phyloP scores from a whole-genome alignment of 1,140 invertebrate species.

The Mamestra configurata region DNA sequence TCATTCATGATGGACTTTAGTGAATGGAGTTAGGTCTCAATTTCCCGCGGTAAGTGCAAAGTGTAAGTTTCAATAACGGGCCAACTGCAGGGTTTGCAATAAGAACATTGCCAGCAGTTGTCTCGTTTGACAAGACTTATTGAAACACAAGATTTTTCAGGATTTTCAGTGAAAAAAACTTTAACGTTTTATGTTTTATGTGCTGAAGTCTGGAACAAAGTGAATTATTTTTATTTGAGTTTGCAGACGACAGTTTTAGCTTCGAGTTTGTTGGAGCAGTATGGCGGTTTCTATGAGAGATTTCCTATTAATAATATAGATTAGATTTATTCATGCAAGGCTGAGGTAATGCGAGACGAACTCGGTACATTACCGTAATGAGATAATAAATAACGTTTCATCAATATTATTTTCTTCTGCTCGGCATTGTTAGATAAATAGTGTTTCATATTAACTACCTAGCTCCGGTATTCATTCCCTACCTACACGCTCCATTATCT shows the following conservation, averaged over 20 bases:
- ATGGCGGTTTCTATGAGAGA: neutral
- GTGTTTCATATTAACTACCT: neutral
- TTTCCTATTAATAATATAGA: neutral
- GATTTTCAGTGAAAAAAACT: conserved; percentile 39
- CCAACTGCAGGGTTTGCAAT: conserved; percentile 46
- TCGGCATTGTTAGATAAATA: neutral
- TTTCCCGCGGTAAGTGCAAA: conserved; percentile 3
- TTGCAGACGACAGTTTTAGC: conserved; percentile 22
- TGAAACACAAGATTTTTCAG: conserved; percentile 36
- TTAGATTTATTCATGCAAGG: neutral
- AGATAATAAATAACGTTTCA: neutral
- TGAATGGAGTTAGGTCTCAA: neutral
- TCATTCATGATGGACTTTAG: conserved; percentile 21
- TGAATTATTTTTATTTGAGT: conserved; percentile 45
- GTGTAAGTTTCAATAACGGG: conserved; percentile 29
- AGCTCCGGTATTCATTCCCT: neutral
- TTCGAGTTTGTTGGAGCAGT: neutral
- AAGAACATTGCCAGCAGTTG: conserved; percentile 37
- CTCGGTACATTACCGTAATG: conserved; percentile 1
- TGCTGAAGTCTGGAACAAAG: conserved; percentile 23
- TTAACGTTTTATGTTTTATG: conserved; percentile 42
- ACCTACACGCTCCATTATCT: neutral
- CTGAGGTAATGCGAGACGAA: neutral
- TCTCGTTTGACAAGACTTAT: conserved; percentile 48
- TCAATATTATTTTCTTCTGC: neutral